Conservation (phyloP, 1,140 invertebrate species). For the Ceratitis capitata region DNA sequence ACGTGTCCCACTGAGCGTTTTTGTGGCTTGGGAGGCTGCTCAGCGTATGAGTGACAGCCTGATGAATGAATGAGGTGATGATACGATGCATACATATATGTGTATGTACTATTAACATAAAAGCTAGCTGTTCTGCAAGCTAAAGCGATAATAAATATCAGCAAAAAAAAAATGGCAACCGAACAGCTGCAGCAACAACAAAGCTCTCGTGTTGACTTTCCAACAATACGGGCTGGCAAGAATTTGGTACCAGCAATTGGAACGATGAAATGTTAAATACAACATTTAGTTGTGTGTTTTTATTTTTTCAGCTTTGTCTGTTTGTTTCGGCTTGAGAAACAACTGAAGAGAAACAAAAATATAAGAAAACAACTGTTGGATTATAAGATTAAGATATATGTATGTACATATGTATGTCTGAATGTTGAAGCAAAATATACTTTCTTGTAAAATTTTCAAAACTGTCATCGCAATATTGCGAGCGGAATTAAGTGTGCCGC, state of each 20-base stretch:
- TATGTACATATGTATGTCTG: too few relatives aligned
- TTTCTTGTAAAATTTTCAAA: too few relatives aligned
- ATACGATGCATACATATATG: background rate
- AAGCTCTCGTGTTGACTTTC: background rate
- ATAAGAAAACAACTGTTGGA: background rate
- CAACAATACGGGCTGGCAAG: background rate
- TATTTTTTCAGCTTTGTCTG: background rate
- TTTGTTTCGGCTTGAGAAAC: background rate
- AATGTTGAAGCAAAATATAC: too few relatives aligned
- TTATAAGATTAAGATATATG: background rate
- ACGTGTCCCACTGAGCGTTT: background rate
- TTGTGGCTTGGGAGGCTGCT: background rate
- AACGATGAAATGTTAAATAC: background rate
- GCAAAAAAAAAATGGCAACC: background rate
- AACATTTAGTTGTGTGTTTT: background rate
- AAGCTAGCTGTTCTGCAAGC: background rate
- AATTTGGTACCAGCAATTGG: background rate
- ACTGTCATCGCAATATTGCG: too few relatives aligned
- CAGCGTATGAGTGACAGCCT: background rate
- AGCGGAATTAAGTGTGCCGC: too few relatives aligned
- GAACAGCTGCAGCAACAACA: background rate
- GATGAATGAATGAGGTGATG: background rate
- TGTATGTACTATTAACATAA: background rate
- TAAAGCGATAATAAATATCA: background rate
- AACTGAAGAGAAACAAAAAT: background rate